phyloP scores from a whole-genome alignment of 1,140 invertebrate genomes.

The Sipha flava region DNA sequence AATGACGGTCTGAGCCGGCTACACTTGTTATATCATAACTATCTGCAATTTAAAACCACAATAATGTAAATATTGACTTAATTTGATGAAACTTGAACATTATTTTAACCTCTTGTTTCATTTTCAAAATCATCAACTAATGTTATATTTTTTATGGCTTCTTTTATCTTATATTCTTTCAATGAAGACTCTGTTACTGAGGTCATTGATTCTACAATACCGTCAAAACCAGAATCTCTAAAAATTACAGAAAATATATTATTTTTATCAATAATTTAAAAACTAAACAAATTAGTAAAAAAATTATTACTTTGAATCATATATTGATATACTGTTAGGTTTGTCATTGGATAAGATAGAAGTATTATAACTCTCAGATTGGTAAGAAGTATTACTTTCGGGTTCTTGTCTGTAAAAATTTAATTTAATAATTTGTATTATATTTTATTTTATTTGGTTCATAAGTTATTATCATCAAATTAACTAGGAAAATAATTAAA shows the following conservation, averaged over 20 bases:
- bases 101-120: background rate
- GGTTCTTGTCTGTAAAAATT: background rate
- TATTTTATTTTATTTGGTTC: background rate
- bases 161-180: background rate
- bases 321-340: background rate
- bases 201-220: background rate
- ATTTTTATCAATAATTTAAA: background rate
- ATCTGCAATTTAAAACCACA: background rate
- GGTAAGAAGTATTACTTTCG: background rate
- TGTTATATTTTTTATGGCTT: background rate
- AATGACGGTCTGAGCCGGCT: background rate
- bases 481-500: background rate
- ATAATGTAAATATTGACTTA: no score
- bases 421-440: background rate
- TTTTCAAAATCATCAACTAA: background rate
- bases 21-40: conserved; percentile 31
- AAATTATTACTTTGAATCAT: conserved; percentile 10
- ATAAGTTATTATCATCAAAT: background rate
- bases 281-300: background rate
- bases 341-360: background rate
- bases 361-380: conserved; percentile 8
- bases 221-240: conserved; percentile 13
- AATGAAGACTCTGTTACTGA: background rate
- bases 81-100: no score
- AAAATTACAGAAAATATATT: background rate